Conservation (phyloP, 2,797 vertebrate genomes). For the Agapornis canus region DNA sequence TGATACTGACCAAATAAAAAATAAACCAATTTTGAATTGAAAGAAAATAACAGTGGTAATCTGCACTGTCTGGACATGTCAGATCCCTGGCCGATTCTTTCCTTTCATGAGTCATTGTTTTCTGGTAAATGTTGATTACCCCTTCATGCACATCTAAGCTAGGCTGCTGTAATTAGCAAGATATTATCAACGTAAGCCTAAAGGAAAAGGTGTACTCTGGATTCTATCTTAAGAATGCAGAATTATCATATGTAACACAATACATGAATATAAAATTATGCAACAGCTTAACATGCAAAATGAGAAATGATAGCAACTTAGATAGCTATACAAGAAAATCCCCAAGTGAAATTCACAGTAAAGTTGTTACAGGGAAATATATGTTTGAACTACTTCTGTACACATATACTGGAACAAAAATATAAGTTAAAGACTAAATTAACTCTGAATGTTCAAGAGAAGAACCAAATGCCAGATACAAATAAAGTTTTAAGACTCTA, state of each 20-base stretch:
- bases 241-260: background rate
- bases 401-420: background rate
- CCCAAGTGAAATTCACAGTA: background rate
- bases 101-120: conserved; percentile 37
- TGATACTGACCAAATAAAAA: background rate
- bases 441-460: background rate
- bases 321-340: background rate
- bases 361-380: background rate
- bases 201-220: background rate
- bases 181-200: background rate
- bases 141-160: background rate
- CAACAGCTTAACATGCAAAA: background rate
- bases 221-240: background rate
- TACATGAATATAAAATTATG: background rate
- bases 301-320: accelerated
- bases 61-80: conserved; percentile 48
- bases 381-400: background rate
- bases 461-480: background rate
- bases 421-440: background rate
- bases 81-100: conserved; percentile 48
- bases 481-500: background rate
- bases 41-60: conserved; percentile 55
- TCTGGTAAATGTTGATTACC: conserved; percentile 59
- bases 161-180: background rate
- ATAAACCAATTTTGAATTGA: conserved; percentile 56